phyloP scores from a whole-genome alignment of 2,797 vertebrate genomes.

The Pogoniulus pusillus region DNA sequence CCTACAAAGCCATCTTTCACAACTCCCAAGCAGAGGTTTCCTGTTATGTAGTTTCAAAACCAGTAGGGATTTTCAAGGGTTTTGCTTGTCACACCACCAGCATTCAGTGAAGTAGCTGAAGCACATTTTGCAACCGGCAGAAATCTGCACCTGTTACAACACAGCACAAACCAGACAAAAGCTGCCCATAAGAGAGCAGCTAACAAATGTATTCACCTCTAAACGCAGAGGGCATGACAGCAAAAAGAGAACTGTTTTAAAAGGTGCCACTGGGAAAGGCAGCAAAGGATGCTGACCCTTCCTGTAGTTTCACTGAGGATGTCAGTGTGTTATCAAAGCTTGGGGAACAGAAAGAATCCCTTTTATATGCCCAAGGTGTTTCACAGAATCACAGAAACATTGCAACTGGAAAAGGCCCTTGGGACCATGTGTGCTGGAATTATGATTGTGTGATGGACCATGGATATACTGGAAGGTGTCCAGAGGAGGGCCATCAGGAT shows the following conservation, averaged over 20 bases:
- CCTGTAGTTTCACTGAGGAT: conserved; percentile 22
- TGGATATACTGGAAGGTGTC: too few species aligned
- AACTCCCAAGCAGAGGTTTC: background rate
- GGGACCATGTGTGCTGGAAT: too few species aligned
- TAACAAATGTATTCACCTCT: conserved; percentile 7
- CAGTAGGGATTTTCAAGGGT: conserved; percentile 17
- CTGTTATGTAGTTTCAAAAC: conserved; percentile 15
- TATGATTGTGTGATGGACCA: too few species aligned
- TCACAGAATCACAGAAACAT: background rate
- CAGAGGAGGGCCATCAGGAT: too few species aligned
- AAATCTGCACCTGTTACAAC: conserved; percentile 2
- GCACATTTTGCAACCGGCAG: conserved; percentile 30
- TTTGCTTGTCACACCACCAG: conserved; percentile 36
- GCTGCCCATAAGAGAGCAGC: conserved; percentile 9
- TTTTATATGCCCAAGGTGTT: background rate
- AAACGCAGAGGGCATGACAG: conserved; percentile 12
- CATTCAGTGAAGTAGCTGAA: conserved; percentile 29
- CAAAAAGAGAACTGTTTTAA: conserved; percentile 37
- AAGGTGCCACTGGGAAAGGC: conserved; percentile 13
- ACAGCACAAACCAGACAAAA: conserved; percentile 17
- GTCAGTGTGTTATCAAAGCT: conserved; percentile 24
- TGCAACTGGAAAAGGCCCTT: too few species aligned
- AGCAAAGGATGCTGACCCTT: conserved; percentile 31
- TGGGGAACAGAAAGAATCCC: conserved; percentile 12
- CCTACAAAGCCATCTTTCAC: conserved; percentile 17